These are phyloP conservation scores for Miltochrista miniata DNA, from an alignment of 2,888 invertebrate genomes.

Conservation along the genomic window DNA sequence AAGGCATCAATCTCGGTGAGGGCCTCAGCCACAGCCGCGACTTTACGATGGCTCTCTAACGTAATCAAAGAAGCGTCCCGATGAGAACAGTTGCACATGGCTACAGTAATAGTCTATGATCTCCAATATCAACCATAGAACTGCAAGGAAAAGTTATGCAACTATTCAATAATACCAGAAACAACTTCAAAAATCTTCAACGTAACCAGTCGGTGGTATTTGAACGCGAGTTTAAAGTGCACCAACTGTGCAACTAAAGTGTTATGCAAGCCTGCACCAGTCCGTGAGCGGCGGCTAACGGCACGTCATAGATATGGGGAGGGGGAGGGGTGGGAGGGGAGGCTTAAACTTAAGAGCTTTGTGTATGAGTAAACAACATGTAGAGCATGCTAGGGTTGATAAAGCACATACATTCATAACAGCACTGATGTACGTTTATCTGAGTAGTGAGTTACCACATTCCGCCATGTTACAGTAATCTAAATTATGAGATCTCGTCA, in stretches of 20 bases:
- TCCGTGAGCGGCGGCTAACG: slow-evolving; percentile 32
- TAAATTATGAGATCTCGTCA: too few species aligned
- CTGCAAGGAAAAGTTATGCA: too few species aligned
- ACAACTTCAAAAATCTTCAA: too few species aligned
- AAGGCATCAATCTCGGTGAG: slow-evolving; percentile 16
- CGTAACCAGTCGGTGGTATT: not conserved
- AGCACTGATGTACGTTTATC: too few species aligned
- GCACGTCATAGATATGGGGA: slow-evolving; percentile 34
- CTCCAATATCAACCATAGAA: too few species aligned
- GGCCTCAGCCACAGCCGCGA: slow-evolving; percentile 1
- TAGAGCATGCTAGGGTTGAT: not conserved
- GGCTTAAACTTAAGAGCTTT: slow-evolving; percentile 13
- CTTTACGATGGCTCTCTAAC: slow-evolving; percentile 2
- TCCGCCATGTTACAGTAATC: too few species aligned
- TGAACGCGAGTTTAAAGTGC: not conserved
- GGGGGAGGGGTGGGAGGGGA: not conserved
- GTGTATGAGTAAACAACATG: slow-evolving; percentile 7
- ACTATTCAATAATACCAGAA: too few species aligned
- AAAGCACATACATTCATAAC: too few species aligned
- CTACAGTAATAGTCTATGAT: too few species aligned
- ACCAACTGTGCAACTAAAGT: not conserved
- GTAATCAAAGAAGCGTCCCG: slow-evolving; percentile 7
- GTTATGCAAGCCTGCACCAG: slow-evolving; percentile 36
- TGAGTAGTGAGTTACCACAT: too few species aligned
- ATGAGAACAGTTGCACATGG: not conserved